Evolutionary conservation across 2,888 invertebrate genomes (phyloP), one percentile per base, ranked within the genome.

Genomic region (Tiliacea citrago): DNA sequence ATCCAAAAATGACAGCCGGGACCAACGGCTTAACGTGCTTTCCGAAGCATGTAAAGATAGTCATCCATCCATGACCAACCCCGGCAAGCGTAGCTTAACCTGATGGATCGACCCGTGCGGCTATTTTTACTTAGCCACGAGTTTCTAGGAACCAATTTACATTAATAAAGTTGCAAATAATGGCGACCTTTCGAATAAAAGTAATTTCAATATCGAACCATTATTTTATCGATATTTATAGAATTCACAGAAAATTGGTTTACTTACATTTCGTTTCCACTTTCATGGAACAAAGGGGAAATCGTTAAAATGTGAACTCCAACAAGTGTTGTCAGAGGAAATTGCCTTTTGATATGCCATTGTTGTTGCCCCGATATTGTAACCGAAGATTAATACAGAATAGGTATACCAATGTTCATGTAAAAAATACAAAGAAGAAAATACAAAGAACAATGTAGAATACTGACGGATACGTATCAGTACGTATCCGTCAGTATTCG

Each of bases 311-410:
- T 75, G 84, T 80, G 78, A 87, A 83, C 77, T 76, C 81, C 39
- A 79, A 81, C 79, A 87, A 88, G 83, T 87, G 84, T 83, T 87
- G 83, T 83, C 79, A 73, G 71, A 78, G 87, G 85, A 86, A 89
- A 89, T 89, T 88, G 88, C 81, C 83, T 88, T 89, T 89, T 84
- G 81, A 84, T 88, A 81, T 77, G 74, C 78, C 77, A 85, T 88
- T 88, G 82, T 86, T 87, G 87, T 87, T 79, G 65, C 29, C 13
- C 24, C 66, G 39, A 81, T 79, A 76, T 82, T 81, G 75, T 81
- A 67, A 75, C 68, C 76, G 62, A 77, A 79, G 76, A 75, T 77
- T 75, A 78, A 51, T 21, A 51, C 35, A 47, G 39, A 47, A 77
- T 62, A 29, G 29, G 29, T 29, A 49, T 45, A 51, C 18, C 49